These are phyloP conservation scores for Trachops cirrhosus DNA, from an alignment of 2,797 vertebrate species.

Conservation along the genomic window DNA sequence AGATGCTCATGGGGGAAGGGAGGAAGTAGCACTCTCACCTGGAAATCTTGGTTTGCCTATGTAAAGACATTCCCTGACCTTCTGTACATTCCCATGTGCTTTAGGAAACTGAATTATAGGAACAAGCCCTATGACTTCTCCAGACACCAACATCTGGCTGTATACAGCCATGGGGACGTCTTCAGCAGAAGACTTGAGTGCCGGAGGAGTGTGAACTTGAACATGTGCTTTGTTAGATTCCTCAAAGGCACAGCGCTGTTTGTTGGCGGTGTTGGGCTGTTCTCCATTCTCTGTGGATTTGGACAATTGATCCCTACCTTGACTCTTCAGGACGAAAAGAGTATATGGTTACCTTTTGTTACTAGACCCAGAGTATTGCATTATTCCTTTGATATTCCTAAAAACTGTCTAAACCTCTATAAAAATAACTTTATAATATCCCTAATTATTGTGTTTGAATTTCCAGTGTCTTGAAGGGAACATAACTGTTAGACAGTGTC, in stretches of 20 bases:
- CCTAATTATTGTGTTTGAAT: not conserved
- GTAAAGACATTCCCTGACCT: not conserved
- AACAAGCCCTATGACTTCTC: not conserved
- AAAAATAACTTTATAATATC: not conserved
- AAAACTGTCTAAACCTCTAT: not conserved
- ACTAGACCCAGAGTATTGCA: not conserved
- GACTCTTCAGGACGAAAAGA: not conserved
- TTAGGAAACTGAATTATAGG: not conserved
- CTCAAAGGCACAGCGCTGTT: not conserved
- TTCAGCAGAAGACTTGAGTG: not conserved
- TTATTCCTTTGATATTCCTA: not conserved
- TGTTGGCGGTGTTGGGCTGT: not conserved
- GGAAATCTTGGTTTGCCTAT: not conserved
- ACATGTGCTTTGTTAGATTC: not conserved
- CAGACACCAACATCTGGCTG: not conserved
- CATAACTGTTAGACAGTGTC: not conserved
- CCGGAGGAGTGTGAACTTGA: not conserved
- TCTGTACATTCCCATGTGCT: not conserved
- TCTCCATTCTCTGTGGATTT: not conserved
- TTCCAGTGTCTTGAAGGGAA: not conserved
- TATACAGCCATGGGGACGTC: not conserved
- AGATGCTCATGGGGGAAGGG: not conserved
- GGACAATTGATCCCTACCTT: not conserved
- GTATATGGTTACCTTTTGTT: not conserved
- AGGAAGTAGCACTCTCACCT: not conserved